phyloP scores from a whole-genome alignment of 2,888 invertebrate species.

The Muschampia plurimacula region DNA sequence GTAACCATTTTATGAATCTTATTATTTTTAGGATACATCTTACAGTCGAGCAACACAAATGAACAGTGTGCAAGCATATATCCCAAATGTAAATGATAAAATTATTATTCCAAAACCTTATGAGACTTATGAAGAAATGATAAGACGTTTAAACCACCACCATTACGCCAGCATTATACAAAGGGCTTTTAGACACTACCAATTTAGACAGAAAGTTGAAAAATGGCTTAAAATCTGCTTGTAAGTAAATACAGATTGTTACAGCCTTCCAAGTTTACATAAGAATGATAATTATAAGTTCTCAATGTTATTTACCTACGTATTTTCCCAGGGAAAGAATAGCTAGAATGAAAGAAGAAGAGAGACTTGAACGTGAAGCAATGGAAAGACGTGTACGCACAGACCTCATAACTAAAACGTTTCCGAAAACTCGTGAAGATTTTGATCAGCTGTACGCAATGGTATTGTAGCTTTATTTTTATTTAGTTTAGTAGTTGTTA shows the following conservation, averaged over 20 bases:
- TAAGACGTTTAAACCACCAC: conserved; percentile 83
- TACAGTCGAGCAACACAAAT: conserved; percentile 88
- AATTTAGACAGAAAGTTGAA: conserved; percentile 71
- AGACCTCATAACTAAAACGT: conserved; percentile 88
- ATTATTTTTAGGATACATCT: conserved; percentile 73
- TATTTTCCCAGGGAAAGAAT: conserved; percentile 65
- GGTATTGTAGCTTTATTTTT: conserved; percentile 57
- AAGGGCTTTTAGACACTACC: conserved; percentile 86
- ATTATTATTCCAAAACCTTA: conserved; percentile 84
- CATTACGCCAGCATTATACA: conserved; percentile 88
- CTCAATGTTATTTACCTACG: background rate
- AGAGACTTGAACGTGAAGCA: conserved; percentile 80
- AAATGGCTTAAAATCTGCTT: conserved; percentile 73
- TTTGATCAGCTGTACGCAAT: conserved; percentile 90
- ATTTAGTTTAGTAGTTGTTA: background rate
- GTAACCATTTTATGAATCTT: too few species aligned
- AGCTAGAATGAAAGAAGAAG: conserved; percentile 83
- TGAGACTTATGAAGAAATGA: conserved; percentile 87
- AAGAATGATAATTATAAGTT: background rate
- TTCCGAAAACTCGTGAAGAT: conserved; percentile 89
- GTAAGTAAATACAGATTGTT: conserved; percentile 52
- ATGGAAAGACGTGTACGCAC: conserved; percentile 81
- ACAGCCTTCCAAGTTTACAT: too few species aligned
- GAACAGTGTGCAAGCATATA: conserved; percentile 81
- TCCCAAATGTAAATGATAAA: conserved; percentile 87